These are phyloP conservation scores for Halcyon leucocephala DNA, from an alignment of 2,797 vertebrate genomes.

Conservation along the genomic window DNA sequence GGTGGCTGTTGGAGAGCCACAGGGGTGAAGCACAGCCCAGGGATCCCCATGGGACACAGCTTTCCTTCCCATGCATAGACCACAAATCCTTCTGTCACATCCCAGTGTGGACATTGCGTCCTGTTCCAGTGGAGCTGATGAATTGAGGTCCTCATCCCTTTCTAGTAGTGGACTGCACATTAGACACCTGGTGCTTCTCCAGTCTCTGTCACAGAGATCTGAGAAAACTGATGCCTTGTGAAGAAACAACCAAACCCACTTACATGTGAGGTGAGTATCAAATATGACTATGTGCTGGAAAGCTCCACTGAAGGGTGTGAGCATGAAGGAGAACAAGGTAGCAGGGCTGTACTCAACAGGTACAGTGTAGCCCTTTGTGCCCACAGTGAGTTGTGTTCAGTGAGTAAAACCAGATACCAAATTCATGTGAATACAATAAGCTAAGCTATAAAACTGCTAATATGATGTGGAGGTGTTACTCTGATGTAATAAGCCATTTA, in stretches of 20 bases:
- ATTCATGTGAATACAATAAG: conserved; percentile 19
- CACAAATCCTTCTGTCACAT: neutral
- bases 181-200: neutral
- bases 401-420: neutral
- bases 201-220: neutral
- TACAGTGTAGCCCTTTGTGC: neutral
- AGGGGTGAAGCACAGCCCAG: neutral
- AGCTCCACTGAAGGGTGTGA: neutral
- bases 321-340: neutral
- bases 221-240: neutral
- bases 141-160: neutral
- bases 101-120: rapidly evolving
- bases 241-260: neutral
- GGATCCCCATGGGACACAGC: rapidly evolving
- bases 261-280: neutral
- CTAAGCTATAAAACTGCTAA: conserved; percentile 24
- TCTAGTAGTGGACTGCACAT: rapidly evolving
- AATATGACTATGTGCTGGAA: neutral
- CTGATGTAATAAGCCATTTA: conserved; percentile 56
- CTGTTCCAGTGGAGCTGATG: neutral
- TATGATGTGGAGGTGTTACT: conserved; percentile 30
- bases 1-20: neutral
- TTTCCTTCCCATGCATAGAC: neutral
- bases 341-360: neutral
- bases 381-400: neutral